Conservation (phyloP, 2,113 vertebrate genomes). For the Microtus ochrogaster region DNA sequence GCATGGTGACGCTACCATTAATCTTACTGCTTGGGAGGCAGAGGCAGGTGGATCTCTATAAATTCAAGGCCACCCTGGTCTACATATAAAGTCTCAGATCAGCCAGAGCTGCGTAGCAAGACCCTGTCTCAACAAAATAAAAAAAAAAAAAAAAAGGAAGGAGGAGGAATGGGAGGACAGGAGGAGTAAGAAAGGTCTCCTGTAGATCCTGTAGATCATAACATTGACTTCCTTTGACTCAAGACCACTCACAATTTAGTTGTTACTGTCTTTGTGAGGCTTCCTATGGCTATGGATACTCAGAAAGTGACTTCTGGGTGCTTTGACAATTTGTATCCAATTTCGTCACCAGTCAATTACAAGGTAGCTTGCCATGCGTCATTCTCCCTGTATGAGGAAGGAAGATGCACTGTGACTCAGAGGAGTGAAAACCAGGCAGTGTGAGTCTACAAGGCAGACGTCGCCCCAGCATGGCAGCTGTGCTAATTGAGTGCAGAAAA, state of each 20-base stretch:
- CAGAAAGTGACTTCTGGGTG: not conserved
- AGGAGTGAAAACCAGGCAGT: not conserved
- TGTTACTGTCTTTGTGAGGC: not conserved
- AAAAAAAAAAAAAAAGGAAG: not conserved
- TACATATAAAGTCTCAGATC: not conserved
- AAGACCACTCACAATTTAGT: not conserved
- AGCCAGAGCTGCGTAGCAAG: not conserved
- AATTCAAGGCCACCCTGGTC: not conserved
- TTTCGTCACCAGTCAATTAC: not conserved
- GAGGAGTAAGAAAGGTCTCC: not conserved
- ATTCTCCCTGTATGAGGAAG: not conserved
- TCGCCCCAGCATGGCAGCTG: not conserved
- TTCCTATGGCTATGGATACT: not conserved
- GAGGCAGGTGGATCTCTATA: not conserved
- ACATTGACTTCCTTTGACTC: not conserved
- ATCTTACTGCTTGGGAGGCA: not conserved
- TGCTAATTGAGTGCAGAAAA: not conserved
- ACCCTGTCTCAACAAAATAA: not conserved
- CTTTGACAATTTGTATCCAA: not conserved
- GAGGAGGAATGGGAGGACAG: no score
- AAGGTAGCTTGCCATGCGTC: not conserved
- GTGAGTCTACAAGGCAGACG: not conserved
- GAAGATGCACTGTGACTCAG: not conserved
- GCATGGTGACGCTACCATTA: no score
- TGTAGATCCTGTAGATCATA: not conserved